Percentiles rank a stretch among this genome's conserved stretches.
phyloP scores from a whole-genome alignment of 1,140 invertebrate species.

The Scaptomyza hsui region DNA sequence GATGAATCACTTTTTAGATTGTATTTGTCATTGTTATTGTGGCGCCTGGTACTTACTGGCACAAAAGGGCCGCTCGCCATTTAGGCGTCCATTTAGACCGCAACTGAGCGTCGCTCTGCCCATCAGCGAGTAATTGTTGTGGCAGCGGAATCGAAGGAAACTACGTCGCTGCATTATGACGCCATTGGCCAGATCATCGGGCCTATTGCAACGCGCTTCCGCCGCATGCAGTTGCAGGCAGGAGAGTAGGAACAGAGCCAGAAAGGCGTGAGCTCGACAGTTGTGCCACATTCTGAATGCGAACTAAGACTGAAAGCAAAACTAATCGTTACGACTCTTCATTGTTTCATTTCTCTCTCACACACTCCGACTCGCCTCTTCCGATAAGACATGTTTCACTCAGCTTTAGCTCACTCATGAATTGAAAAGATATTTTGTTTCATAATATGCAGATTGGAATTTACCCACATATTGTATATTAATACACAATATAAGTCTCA shows the following conservation, averaged over 20 bases:
- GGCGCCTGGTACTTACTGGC: constrained; percentile 54
- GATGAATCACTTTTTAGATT: neutral
- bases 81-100: constrained; percentile 10
- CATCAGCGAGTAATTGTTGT: constrained; percentile 8
- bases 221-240: neutral
- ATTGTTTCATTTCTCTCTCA: neutral
- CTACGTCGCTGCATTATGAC: neutral
- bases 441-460: too few relatives aligned
- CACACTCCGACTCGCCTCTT: neutral
- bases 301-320: constrained; percentile 18
- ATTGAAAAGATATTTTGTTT: too few relatives aligned
- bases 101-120: constrained; percentile 12
- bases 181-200: constrained; percentile 25
- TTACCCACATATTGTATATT: too few relatives aligned
- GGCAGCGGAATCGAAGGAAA: constrained; percentile 37
- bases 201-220: constrained; percentile 28
- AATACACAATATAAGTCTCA: too few relatives aligned
- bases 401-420: too few relatives aligned
- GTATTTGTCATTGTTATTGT: too few relatives aligned
- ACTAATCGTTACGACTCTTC: neutral
- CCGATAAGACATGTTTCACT: too few relatives aligned
- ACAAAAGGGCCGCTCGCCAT: constrained; percentile 53
- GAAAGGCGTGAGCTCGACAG: neutral
- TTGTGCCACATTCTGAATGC: constrained; percentile 21
- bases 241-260: neutral